phyloP scores from a whole-genome alignment of 2,113 vertebrate genomes.

The Malurus melanocephalus region DNA sequence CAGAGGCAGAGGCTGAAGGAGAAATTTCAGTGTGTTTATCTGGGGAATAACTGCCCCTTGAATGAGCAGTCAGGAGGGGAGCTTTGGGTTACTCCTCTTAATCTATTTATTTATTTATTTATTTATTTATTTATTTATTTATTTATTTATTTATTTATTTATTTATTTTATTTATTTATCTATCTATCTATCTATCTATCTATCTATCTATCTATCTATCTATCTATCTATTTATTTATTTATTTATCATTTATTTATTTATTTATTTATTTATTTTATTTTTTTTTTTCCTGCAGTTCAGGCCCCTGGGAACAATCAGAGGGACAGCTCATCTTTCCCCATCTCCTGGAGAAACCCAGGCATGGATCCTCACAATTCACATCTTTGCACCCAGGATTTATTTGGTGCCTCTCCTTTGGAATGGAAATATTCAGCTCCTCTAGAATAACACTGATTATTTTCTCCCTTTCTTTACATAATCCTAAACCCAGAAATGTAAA shows the following conservation, averaged over 20 bases:
- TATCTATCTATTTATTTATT: too few species aligned
- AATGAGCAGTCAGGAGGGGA: not conserved
- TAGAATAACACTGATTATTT: not conserved
- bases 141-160: too few species aligned
- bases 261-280: too few species aligned
- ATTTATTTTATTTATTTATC: too few species aligned
- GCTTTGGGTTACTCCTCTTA: not conserved
- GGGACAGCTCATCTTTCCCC: not conserved
- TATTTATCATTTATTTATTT: too few species aligned
- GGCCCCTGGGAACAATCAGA: not conserved
- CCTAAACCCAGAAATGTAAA: not conserved
- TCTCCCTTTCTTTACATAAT: not conserved
- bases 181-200: too few species aligned
- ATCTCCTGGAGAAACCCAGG: not conserved
- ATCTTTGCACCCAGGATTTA: not conserved
- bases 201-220: too few species aligned
- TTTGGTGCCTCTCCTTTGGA: not conserved
- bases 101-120: not conserved
- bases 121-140: too few species aligned
- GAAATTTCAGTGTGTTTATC: not conserved
- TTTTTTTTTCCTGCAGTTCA: not conserved
- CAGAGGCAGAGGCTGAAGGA: not conserved
- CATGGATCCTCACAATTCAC: not conserved
- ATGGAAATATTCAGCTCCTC: not conserved
- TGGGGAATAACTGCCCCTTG: not conserved